Evolutionary conservation across 2,888 invertebrate genomes (phyloP).

Genomic region (Ichneumoninae sp.): DNA sequence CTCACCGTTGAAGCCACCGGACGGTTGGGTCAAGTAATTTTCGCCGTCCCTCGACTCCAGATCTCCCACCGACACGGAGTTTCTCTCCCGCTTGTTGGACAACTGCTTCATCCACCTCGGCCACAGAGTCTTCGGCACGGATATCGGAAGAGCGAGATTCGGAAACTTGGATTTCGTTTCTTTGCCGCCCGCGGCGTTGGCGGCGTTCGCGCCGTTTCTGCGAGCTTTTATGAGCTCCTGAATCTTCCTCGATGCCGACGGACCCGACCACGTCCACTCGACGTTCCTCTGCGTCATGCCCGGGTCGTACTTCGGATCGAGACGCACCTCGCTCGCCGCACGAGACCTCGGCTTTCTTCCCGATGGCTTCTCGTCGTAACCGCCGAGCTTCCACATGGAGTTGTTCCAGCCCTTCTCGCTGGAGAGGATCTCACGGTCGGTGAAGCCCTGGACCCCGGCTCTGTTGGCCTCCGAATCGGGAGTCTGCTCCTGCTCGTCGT

Average conservation of each 20-base stretch:
- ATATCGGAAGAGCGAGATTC: conserved; percentile 76
- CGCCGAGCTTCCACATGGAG: conserved; percentile 86
- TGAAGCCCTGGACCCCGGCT: conserved; percentile 88
- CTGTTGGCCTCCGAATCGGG: conserved; percentile 51
- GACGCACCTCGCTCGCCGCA: conserved; percentile 87
- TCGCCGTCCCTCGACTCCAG: conserved; percentile 68
- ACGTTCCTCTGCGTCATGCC: conserved; percentile 81
- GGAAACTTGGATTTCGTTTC: conserved; percentile 77
- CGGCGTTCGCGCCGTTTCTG: conserved; percentile 59
- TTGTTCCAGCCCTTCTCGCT: conserved; percentile 86
- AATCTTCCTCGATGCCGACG: conserved; percentile 87
- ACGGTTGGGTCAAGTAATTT: conserved; percentile 68
- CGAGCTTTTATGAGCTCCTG: conserved; percentile 84
- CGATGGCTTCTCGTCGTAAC: conserved; percentile 79
- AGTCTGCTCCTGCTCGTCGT: conserved; percentile 71
- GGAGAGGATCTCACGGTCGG: conserved; percentile 90
- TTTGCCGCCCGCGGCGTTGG: conserved; percentile 64
- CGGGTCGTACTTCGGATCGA: conserved; percentile 79
- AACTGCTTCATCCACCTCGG: conserved; percentile 78
- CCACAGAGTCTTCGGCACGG: conserved; percentile 75
- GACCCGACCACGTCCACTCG: conserved; percentile 90
- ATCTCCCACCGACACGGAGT: conserved; percentile 73
- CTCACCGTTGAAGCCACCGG: conserved; percentile 34
- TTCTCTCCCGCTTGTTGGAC: conserved; percentile 70
- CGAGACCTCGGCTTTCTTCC: conserved; percentile 85